phyloP scores from a whole-genome alignment of 2,113 vertebrate species.

The Microcebus tavaratra region DNA sequence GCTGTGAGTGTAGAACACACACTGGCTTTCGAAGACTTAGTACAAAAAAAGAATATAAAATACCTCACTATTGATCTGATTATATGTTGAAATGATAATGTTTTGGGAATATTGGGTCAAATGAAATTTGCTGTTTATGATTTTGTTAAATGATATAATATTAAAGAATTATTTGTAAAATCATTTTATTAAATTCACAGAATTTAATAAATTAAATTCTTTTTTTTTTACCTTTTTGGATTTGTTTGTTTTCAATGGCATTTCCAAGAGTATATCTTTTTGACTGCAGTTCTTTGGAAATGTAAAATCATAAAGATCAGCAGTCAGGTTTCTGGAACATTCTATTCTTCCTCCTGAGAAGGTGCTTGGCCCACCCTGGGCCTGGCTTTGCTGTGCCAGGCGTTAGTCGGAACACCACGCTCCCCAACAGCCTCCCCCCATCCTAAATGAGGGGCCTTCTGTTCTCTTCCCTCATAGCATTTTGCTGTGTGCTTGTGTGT shows the following conservation, averaged over 20 bases:
- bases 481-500: not conserved
- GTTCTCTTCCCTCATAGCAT: not conserved
- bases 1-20: not conserved
- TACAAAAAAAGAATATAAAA: not conserved
- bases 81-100: not conserved
- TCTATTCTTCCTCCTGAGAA: not conserved
- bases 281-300: not conserved
- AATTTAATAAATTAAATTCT: too few species aligned
- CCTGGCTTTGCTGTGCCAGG: not conserved
- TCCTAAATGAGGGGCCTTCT: too few species aligned
- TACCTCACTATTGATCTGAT: not conserved
- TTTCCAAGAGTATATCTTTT: not conserved
- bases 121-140: not conserved
- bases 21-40: not conserved
- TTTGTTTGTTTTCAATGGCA: too few species aligned
- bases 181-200: not conserved
- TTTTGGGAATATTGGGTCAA: not conserved
- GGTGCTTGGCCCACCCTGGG: not conserved
- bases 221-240: not conserved
- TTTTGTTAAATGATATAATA: not conserved
- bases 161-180: not conserved
- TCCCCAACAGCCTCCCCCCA: not conserved
- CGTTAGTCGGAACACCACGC: not conserved
- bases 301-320: not conserved
- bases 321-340: not conserved